Conservation (phyloP, 2,113 vertebrate species). For the Herpailurus yagouaroundi region DNA sequence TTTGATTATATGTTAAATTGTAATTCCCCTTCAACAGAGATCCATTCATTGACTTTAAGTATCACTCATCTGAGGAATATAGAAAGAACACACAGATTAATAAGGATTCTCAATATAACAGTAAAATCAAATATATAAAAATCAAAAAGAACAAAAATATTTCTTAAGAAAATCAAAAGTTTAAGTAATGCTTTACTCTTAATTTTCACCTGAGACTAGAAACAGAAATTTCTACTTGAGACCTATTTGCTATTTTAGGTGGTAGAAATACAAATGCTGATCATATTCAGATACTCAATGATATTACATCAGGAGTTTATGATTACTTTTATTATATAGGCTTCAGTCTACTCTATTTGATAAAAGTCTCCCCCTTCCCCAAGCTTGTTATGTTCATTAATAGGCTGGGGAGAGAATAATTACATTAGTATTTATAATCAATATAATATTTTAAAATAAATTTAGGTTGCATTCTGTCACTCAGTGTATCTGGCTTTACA, state of each 20-base stretch:
- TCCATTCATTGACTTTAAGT: neutral
- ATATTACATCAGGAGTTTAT: neutral
- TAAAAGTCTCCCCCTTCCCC: neutral
- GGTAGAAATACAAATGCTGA: neutral
- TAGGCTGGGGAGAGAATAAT: conserved; percentile 18
- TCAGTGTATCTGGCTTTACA: neutral
- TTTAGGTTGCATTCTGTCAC: neutral
- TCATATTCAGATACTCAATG: neutral
- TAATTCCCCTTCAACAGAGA: neutral
- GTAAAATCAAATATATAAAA: neutral
- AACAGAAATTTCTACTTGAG: neutral
- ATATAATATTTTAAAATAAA: conserved; percentile 48
- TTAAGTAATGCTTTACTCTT: neutral
- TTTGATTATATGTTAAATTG: conserved; percentile 4
- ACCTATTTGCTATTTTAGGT: neutral
- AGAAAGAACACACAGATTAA: neutral
- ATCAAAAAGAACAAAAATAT: neutral
- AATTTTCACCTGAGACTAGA: neutral
- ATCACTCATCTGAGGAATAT: neutral
- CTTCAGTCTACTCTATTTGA: neutral
- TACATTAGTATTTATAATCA: conserved; percentile 22
- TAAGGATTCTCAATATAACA: neutral
- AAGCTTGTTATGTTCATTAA: neutral
- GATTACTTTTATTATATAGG: neutral
- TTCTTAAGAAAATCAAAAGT: neutral